Conservation (phyloP, 2,797 vertebrate species). For the Gephyroberyx darwinii region DNA sequence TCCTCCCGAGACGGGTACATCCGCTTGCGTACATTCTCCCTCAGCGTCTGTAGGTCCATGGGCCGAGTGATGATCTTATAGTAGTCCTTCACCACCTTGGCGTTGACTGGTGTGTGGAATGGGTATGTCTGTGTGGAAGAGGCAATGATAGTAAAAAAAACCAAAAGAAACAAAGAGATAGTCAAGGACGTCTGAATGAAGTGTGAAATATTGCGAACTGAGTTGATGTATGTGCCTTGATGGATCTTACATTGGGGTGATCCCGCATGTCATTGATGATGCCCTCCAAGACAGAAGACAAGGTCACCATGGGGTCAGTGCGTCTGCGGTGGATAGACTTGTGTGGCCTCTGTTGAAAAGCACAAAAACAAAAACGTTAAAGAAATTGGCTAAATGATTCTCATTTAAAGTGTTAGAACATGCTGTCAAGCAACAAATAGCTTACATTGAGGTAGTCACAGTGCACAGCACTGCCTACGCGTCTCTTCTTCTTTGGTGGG, state of each 20-base stretch:
- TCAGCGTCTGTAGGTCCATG: conserved; percentile 97
- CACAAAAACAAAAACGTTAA: not conserved
- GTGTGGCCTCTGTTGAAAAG: conserved; percentile 89
- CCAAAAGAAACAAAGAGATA: not conserved
- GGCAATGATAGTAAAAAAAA: not conserved
- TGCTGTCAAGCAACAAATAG: conserved; percentile 2
- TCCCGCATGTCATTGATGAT: conserved; percentile 99
- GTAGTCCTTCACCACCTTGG: conserved; percentile 97
- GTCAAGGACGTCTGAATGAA: not conserved
- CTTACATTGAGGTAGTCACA: conserved; percentile 98
- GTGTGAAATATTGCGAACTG: not conserved
- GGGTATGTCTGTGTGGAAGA: conserved; percentile 88
- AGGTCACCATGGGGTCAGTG: conserved; percentile 97
- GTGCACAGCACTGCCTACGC: conserved; percentile 94
- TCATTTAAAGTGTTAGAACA: not conserved
- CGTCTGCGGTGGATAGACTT: conserved; percentile 97
- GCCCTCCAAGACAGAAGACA: conserved; percentile 96
- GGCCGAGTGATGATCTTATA: conserved; percentile 98
- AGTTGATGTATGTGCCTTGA: not conserved
- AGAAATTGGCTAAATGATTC: not conserved
- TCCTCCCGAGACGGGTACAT: conserved; percentile 96
- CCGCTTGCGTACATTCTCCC: conserved; percentile 95
- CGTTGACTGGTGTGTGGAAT: conserved; percentile 97
- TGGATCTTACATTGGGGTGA: conserved; percentile 88
- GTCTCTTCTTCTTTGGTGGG: conserved; percentile 95